Evolutionary conservation across 2,888 invertebrate species (phyloP).

Genomic region (Perithous albicinctus): DNA sequence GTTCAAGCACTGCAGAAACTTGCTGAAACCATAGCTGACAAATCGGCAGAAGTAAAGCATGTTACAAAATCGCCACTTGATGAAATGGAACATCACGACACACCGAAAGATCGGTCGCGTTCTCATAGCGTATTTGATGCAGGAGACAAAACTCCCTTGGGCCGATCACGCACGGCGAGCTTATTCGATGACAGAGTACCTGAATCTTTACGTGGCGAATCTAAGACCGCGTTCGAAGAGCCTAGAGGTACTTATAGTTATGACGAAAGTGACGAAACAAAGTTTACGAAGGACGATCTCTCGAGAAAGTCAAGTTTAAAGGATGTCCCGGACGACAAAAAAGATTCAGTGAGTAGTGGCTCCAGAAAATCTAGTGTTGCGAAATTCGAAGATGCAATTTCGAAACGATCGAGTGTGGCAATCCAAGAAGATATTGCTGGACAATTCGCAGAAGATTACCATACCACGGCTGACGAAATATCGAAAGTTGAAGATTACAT

Average conservation of each 20-base stretch:
- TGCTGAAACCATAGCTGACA: constrained; percentile 63
- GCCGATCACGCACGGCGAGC: constrained; percentile 79
- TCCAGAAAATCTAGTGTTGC: constrained; percentile 28
- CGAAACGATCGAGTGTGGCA: constrained; percentile 26
- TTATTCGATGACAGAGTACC: constrained; percentile 77
- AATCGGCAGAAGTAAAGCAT: constrained; percentile 38
- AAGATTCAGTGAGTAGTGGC: constrained; percentile 43
- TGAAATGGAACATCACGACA: constrained; percentile 59
- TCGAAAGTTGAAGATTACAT: constrained; percentile 69
- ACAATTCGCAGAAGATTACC: constrained; percentile 43
- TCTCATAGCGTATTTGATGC: constrained; percentile 79
- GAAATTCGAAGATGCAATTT: constrained; percentile 23
- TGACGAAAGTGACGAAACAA: constrained; percentile 61
- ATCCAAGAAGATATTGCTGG: constrained; percentile 44
- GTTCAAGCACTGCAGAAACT: constrained; percentile 60
- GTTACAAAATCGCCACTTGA: constrained; percentile 23
- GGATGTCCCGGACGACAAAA: constrained; percentile 23
- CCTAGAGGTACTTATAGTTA: constrained; percentile 46
- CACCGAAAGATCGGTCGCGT: constrained; percentile 77
- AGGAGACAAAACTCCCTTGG: constrained; percentile 76
- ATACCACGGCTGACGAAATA: constrained; percentile 18
- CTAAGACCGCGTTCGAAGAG: constrained; percentile 36
- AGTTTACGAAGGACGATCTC: not conserved
- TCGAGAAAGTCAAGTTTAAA: constrained; percentile 31
- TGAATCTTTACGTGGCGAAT: constrained; percentile 59